These are phyloP conservation scores for Ectemnius lituratus DNA, from an alignment of 2,888 invertebrate genomes.

Conservation along the genomic window DNA sequence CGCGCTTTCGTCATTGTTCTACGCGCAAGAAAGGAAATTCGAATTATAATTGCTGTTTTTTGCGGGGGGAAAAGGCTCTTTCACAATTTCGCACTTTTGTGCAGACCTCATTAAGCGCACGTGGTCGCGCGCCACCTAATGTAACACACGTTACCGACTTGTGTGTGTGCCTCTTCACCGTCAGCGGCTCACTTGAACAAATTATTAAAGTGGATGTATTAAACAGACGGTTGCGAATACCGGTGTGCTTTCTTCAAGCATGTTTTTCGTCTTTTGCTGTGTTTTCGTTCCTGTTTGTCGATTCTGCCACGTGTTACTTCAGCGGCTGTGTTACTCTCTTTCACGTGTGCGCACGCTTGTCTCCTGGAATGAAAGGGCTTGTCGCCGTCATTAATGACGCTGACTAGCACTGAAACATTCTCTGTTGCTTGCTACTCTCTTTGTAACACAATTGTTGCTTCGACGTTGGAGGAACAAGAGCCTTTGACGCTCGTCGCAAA, in stretches of 20 bases:
- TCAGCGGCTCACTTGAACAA: background rate
- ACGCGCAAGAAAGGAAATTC: background rate
- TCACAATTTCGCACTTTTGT: background rate
- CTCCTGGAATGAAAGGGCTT: background rate
- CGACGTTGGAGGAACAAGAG: too few species aligned
- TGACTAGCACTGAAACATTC: background rate
- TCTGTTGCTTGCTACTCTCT: too few species aligned
- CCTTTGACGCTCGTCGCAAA: too few species aligned
- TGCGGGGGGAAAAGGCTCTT: background rate
- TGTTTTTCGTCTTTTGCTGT: background rate
- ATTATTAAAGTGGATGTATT: conserved; percentile 1
- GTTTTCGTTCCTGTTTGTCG: background rate
- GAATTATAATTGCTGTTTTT: background rate
- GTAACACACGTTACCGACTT: background rate
- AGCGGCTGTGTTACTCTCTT: too few species aligned
- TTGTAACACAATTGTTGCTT: too few species aligned
- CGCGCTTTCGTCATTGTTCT: background rate
- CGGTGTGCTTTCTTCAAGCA: background rate
- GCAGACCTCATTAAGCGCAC: conserved; percentile 3
- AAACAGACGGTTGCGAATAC: background rate
- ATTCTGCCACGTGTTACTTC: too few species aligned
- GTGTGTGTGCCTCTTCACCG: background rate
- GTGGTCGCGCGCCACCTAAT: background rate
- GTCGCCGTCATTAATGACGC: background rate
- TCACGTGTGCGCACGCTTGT: background rate